Percentiles rank a stretch among this genome's conserved stretches.
These are phyloP conservation scores for Augochlora pura DNA, from an alignment of 1,140 invertebrate species.

Conservation along the genomic window DNA sequence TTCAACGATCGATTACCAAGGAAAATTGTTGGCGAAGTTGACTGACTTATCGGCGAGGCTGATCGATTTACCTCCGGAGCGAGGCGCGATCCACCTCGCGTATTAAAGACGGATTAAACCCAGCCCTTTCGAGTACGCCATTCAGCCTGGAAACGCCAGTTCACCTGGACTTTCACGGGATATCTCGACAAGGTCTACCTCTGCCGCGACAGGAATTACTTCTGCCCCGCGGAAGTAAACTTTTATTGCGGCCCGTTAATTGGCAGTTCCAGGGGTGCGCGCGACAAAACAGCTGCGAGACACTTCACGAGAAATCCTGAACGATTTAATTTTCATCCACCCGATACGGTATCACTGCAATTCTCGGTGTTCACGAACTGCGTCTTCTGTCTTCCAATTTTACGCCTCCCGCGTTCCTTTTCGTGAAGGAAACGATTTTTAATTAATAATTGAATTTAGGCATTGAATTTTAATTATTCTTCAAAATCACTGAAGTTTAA, in stretches of 20 bases:
- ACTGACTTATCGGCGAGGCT: background rate
- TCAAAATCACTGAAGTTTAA: no score
- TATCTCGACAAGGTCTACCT: background rate
- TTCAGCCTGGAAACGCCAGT: background rate
- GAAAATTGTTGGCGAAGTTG: slow-evolving; percentile 9
- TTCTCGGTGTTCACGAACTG: background rate
- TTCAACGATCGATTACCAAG: background rate
- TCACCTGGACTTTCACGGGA: background rate
- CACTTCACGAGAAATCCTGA: background rate
- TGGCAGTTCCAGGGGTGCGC: slow-evolving; percentile 4
- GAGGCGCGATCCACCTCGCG: background rate
- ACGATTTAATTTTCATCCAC: background rate
- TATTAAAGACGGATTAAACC: slow-evolving; percentile 14
- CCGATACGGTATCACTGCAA: background rate
- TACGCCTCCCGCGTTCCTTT: no score
- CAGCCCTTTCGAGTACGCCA: background rate
- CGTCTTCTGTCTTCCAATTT: background rate
- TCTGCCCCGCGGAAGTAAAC: background rate
- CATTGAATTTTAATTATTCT: no score
- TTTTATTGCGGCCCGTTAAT: slow-evolving; percentile 15
- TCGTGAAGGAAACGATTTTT: no score
- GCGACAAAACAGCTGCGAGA: background rate
- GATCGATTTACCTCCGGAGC: background rate
- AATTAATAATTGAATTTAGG: no score
- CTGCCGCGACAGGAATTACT: background rate